These are phyloP conservation scores for Sphenodon punctatus DNA, from an alignment of 2,797 vertebrate species.

Conservation along the genomic window DNA sequence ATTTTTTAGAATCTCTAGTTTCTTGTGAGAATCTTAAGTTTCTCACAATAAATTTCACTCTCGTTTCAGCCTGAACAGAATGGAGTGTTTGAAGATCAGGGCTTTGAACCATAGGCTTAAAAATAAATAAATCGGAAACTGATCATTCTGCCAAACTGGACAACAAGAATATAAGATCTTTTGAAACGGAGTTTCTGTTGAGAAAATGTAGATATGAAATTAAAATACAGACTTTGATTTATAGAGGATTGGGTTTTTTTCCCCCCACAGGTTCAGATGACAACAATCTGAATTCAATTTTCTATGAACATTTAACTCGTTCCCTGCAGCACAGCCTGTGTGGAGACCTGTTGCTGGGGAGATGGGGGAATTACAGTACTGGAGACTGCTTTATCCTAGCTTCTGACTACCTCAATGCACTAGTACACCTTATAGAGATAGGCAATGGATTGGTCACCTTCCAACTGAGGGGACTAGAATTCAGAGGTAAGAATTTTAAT, in stretches of 20 bases:
- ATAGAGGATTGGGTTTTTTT: neutral
- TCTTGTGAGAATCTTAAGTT: no score
- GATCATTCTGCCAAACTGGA: neutral
- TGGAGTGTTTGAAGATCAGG: neutral
- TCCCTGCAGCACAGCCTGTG: conserved; percentile 97
- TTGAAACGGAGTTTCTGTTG: neutral
- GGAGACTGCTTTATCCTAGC: conserved; percentile 99
- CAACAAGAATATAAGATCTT: neutral
- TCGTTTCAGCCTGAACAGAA: no score
- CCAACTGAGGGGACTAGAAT: conserved; percentile 96
- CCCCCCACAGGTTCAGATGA: conserved; percentile 86
- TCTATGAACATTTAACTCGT: conserved; percentile 96
- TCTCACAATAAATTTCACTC: no score
- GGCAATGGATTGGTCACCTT: conserved; percentile 97
- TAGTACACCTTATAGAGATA: conserved; percentile 96
- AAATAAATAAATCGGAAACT: neutral
- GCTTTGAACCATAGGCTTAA: neutral
- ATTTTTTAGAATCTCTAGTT: no score
- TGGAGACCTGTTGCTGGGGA: conserved; percentile 92
- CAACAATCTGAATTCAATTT: conserved; percentile 98
- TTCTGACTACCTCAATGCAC: conserved; percentile 97
- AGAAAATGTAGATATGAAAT: neutral
- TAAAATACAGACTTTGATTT: neutral
- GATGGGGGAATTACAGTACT: conserved; percentile 95
- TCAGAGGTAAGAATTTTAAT: conserved; percentile 85